phyloP scores from a whole-genome alignment of 2,113 vertebrate species.

The Mixornis gularis region DNA sequence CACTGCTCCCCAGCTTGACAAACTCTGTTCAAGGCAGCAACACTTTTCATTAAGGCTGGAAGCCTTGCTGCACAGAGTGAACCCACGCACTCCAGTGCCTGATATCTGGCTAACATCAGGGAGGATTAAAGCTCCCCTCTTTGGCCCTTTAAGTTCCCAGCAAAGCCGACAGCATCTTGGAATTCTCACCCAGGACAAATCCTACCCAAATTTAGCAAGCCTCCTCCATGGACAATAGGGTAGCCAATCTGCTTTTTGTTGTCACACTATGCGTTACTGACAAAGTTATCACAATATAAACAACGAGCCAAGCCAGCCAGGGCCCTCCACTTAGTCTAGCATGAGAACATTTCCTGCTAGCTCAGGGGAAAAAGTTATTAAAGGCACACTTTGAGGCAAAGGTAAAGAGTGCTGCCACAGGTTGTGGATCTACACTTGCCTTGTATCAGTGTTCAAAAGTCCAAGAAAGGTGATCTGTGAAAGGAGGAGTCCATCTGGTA shows the following conservation, averaged over 20 bases:
- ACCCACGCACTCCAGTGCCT: not conserved
- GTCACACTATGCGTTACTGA: not conserved
- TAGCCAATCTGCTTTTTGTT: not conserved
- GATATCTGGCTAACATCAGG: not conserved
- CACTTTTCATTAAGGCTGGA: not conserved
- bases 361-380: not conserved
- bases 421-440: not conserved
- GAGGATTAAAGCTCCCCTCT: not conserved
- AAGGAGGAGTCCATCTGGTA: not conserved
- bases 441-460: accelerated
- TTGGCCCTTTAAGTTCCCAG: not conserved
- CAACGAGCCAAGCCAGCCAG: not conserved
- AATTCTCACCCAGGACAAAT: constrained; percentile 43
- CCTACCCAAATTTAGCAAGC: not conserved
- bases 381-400: not conserved
- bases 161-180: constrained; percentile 22
- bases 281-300: constrained; percentile 11
- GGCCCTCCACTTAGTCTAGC: not conserved
- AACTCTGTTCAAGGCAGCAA: not conserved
- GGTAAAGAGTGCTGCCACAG: not conserved
- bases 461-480: not conserved
- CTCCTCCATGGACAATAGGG: not conserved
- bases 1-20: not conserved
- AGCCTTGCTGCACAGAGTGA: not conserved
- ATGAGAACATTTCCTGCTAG: constrained; percentile 5